These are phyloP conservation scores for Trachythela sp. DNA, from an alignment of 64 coral and sea anemone genomes.

Conservation along the genomic window DNA sequence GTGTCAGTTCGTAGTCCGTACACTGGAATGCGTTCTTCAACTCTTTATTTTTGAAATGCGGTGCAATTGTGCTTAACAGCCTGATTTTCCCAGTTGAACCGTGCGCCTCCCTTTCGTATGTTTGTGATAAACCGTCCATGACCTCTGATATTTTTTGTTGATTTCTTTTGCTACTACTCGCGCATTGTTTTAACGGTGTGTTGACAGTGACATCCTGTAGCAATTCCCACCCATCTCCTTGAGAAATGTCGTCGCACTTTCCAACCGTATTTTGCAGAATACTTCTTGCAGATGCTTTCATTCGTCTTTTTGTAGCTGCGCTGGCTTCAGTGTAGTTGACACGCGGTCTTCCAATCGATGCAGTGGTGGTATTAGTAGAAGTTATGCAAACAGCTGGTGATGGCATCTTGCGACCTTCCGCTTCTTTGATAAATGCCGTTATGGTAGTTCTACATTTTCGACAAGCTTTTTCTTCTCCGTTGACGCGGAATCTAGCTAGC, in stretches of 20 bases:
- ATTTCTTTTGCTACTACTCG: neutral
- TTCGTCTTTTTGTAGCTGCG: neutral
- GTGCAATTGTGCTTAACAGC: neutral
- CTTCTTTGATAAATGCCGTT: too few relatives aligned
- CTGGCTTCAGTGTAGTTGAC: neutral
- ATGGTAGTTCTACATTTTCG: too few relatives aligned
- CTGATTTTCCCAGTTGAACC: neutral
- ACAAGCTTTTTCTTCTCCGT: too few relatives aligned
- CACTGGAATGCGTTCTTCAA: neutral
- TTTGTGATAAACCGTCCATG: neutral
- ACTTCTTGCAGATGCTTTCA: neutral
- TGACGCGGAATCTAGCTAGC: too few relatives aligned
- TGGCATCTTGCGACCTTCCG: too few relatives aligned
- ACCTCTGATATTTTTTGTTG: neutral
- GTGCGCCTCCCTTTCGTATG: neutral
- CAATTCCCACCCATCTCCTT: neutral
- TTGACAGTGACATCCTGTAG: neutral
- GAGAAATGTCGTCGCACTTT: neutral
- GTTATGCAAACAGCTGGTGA: too few relatives aligned
- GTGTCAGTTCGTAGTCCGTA: neutral
- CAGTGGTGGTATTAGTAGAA: too few relatives aligned
- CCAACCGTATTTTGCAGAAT: too few relatives aligned
- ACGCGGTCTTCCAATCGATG: neutral
- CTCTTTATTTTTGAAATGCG: neutral
- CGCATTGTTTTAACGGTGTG: neutral